These are phyloP conservation scores for Pipistrellus pygmaeus DNA, from an alignment of 2,797 vertebrate species.

Conservation along the genomic window DNA sequence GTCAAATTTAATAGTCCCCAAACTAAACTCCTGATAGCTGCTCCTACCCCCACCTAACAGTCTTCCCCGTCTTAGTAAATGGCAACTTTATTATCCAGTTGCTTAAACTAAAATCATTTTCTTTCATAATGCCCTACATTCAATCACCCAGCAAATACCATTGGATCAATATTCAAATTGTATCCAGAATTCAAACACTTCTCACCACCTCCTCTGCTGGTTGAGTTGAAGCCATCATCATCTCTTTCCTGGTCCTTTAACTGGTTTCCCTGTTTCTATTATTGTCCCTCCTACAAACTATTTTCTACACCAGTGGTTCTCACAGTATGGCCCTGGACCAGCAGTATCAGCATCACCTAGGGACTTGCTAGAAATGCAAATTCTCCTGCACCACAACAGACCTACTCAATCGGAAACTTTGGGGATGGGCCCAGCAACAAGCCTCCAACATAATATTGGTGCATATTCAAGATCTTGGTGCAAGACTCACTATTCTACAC, in stretches of 20 bases:
- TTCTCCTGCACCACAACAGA: not conserved
- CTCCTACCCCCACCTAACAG: not conserved
- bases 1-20: not conserved
- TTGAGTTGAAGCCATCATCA: not conserved
- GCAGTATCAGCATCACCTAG: not conserved
- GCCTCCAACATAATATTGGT: not conserved
- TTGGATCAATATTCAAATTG: not conserved
- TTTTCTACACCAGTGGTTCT: not conserved
- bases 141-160: not conserved
- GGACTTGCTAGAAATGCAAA: not conserved
- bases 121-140: not conserved
- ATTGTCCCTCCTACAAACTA: not conserved
- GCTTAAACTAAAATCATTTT: slow-evolving; percentile 10
- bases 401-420: not conserved
- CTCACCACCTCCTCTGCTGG: not conserved
- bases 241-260: not conserved
- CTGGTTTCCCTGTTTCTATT: not conserved
- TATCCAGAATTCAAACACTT: not conserved
- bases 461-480: not conserved
- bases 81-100: not conserved
- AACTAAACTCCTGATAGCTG: not conserved
- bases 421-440: not conserved
- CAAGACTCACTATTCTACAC: not conserved
- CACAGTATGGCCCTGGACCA: not conserved
- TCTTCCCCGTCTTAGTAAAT: not conserved